Evolutionary conservation across 2,113 vertebrate genomes (phyloP).

Genomic region (Centropus unirufus): DNA sequence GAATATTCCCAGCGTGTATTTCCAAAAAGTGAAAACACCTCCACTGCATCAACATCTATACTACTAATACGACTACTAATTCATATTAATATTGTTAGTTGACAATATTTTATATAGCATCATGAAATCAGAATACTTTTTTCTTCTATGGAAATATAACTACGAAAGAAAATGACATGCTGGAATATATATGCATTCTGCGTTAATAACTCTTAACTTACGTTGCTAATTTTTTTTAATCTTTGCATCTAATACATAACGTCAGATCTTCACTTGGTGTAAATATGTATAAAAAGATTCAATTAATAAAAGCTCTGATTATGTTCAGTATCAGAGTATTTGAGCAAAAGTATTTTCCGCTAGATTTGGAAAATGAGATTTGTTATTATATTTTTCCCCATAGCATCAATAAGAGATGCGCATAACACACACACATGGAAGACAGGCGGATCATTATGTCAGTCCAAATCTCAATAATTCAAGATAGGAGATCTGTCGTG

Average conservation of each 20-base stretch:
- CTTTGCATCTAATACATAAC: background rate
- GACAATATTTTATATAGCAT: background rate
- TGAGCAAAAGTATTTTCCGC: background rate
- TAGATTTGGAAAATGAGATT: background rate
- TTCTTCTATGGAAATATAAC: background rate
- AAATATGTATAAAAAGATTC: background rate
- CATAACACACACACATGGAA: fast-evolving
- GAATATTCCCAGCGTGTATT: background rate
- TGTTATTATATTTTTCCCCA: background rate
- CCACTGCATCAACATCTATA: background rate
- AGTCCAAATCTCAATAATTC: background rate
- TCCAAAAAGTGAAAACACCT: background rate
- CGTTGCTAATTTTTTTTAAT: background rate
- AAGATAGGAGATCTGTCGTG: background rate
- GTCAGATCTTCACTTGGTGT: background rate
- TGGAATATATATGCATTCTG: background rate
- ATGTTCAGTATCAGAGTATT: background rate
- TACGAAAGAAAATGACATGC: background rate
- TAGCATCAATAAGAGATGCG: background rate
- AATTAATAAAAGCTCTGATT: background rate
- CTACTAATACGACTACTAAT: background rate
- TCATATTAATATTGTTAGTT: background rate
- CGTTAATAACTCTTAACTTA: background rate
- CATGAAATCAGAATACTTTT: background rate
- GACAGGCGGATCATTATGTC: background rate